A percentile compares a stretch with the other conserved stretches of the same genome.
Conservation (phyloP, 2,113 vertebrate species). For the Leptobrachium ailaonicum region DNA sequence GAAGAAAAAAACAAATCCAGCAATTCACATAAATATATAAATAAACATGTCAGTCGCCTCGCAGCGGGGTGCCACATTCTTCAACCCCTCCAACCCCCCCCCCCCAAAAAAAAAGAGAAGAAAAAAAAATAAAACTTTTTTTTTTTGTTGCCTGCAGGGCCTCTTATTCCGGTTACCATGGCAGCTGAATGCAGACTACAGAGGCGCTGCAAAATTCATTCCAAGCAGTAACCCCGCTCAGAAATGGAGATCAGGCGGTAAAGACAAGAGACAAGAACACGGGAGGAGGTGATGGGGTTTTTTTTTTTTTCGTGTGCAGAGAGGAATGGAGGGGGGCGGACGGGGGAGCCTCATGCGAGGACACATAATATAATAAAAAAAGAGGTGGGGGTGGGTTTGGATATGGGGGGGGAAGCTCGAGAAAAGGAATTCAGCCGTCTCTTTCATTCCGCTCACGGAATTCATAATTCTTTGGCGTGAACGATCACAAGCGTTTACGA, state of each 20-base stretch:
- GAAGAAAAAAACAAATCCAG: background rate
- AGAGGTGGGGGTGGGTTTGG: background rate
- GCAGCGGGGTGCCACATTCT: slow-evolving; percentile 25
- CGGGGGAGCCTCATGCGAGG: background rate
- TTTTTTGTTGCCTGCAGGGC: slow-evolving; percentile 22
- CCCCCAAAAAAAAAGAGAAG: no score
- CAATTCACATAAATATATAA: slow-evolving; percentile 20
- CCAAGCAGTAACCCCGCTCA: slow-evolving; percentile 1
- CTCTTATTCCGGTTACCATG: slow-evolving; percentile 34
- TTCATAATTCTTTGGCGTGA: no score
- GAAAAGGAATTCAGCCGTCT: background rate
- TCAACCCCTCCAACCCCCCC: slow-evolving; percentile 10
- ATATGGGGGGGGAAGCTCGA: background rate
- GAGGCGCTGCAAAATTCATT: slow-evolving; percentile 33
- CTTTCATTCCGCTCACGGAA: no score
- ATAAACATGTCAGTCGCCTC: slow-evolving; percentile 18
- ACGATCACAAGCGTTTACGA: no score
- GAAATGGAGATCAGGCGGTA: slow-evolving; percentile 5
- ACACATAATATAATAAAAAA: background rate
- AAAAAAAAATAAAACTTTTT: slow-evolving; percentile 24
- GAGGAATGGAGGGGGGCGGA: background rate
- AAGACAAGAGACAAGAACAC: slow-evolving; percentile 24
- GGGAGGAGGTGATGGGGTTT: background rate
- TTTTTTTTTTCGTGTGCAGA: background rate
- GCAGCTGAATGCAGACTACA: slow-evolving; percentile 40